phyloP scores from a whole-genome alignment of 2,888 invertebrate species.

The Drosophila paramelanica region DNA sequence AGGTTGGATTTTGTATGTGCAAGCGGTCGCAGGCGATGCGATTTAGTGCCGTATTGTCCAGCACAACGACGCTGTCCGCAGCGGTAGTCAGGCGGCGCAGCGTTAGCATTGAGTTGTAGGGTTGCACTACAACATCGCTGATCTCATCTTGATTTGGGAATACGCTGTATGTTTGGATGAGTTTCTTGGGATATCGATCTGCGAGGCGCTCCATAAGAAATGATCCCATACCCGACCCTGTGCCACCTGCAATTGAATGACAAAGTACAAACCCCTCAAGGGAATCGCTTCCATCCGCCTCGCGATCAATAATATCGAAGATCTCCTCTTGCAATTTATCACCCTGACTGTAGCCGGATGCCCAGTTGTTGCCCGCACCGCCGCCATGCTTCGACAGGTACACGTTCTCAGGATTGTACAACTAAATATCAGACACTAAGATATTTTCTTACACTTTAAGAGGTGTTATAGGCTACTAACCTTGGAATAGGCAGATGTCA shows the following conservation, averaged over 20 bases:
- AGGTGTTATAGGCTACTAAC: constrained; percentile 83
- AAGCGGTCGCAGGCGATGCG: constrained; percentile 97
- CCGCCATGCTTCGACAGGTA: constrained; percentile 98
- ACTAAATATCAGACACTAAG: constrained; percentile 83
- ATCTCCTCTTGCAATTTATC: constrained; percentile 97
- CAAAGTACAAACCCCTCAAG: constrained; percentile 99
- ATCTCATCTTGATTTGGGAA: constrained; percentile 99
- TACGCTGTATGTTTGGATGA: constrained; percentile 99
- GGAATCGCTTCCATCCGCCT: constrained; percentile 99
- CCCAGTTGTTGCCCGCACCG: constrained; percentile 99
- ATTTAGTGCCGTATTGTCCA: constrained; percentile 99
- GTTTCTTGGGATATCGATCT: constrained; percentile 98
- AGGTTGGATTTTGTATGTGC: constrained; percentile 97
- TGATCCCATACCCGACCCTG: constrained; percentile 99
- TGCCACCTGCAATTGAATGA: constrained; percentile 99
- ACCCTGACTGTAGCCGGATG: constrained; percentile 97
- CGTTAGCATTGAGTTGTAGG: constrained; percentile 97
- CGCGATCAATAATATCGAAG: constrained; percentile 99
- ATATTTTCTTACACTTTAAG: neutral
- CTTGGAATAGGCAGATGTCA: constrained; percentile 97
- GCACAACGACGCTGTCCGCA: constrained; percentile 98
- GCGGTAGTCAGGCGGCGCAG: constrained; percentile 96
- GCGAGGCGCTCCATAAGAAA: constrained; percentile 95
- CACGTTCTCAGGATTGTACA: constrained; percentile 99
- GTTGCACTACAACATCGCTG: constrained; percentile 98